Base-by-base conservation (phyloP, 92 coral and sea anemone species). In the Muricea muricata region DNA sequence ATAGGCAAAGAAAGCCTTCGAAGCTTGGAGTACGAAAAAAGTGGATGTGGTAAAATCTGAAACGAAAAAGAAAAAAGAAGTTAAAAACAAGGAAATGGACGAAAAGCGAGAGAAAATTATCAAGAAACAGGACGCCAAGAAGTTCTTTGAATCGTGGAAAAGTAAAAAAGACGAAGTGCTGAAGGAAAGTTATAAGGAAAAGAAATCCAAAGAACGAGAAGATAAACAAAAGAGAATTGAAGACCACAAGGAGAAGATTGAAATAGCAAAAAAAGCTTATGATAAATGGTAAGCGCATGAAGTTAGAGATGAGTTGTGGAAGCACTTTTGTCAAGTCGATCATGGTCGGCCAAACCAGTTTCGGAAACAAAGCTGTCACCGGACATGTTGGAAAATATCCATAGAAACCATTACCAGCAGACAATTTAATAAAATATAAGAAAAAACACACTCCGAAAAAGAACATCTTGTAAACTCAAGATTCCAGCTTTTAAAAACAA, bases 1-100 rank as follows among this genome's bases (percentile, higher is more conserved):
- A n/a, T n/a, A 76, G 81, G 81, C 45, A 28, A 76, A 76, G 63
- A 76, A 76, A 76, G 81, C 81, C 55, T 76, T 76, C 21, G 81
- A 76, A 48, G 81, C 47, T 0, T 76, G 81, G 81, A 76, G 67
- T 31, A 26, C 65, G 18, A 50, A 52, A 15, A 76, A 76, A 76
- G 81, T 26, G 66, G 81, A 12, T 17, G 66, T 52, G 29, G 31
- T 50, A 0, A 76, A 76, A 37, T 7, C 33, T 1, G 45, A 76
- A 32, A 28, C 35, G 14, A 76, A 76, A 52, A 76, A 76, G 67
- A 76, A 76, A 48, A 76, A 76, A 37, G 81, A 76, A 52, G 15
- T 50, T 14, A 31, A 17, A 23, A 32, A 50, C 41, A 76, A 76
- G 21, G 67, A 76, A 30, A 25, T 76, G 4, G 81, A 76, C 21